phyloP scores from a whole-genome alignment of 2,797 vertebrate species.

The Poecilia wingei region DNA sequence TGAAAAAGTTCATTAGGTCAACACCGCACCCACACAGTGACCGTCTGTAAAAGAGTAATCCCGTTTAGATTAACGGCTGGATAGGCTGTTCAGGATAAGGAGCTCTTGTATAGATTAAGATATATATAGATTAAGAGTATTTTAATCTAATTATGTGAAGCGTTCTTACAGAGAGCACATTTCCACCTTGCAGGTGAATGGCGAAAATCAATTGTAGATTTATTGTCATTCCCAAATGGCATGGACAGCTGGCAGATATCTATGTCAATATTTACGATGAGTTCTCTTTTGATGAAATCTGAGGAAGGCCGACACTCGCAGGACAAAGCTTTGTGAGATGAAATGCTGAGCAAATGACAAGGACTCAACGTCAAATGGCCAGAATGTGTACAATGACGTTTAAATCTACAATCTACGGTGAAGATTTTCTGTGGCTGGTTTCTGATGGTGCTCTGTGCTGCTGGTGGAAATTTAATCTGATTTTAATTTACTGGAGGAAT shows the following conservation, averaged over 20 bases:
- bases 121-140: slow-evolving; percentile 30
- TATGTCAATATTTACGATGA: slow-evolving; percentile 27
- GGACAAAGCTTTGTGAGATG: slow-evolving; percentile 3
- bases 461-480: neutral
- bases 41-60: slow-evolving; percentile 31
- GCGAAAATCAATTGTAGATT: slow-evolving; percentile 26
- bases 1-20: slow-evolving; percentile 29
- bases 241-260: slow-evolving; percentile 7
- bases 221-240: slow-evolving; percentile 10
- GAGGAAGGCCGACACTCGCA: slow-evolving; percentile 3
- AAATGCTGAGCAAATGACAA: neutral
- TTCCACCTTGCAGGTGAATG: neutral
- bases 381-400: neutral
- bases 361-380: neutral
- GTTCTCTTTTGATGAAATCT: slow-evolving; percentile 33
- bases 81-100: slow-evolving; percentile 12
- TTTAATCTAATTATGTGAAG: slow-evolving; percentile 30
- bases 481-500: neutral
- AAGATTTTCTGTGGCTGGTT: neutral
- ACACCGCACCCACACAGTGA: neutral
- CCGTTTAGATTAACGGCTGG: slow-evolving; percentile 50
- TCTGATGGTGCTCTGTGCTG: neutral
- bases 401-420: neutral
- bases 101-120: slow-evolving; percentile 9
- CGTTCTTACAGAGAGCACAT: slow-evolving; percentile 14